Conservation (phyloP, 2,113 vertebrate genomes). For the Noturus placidus region DNA sequence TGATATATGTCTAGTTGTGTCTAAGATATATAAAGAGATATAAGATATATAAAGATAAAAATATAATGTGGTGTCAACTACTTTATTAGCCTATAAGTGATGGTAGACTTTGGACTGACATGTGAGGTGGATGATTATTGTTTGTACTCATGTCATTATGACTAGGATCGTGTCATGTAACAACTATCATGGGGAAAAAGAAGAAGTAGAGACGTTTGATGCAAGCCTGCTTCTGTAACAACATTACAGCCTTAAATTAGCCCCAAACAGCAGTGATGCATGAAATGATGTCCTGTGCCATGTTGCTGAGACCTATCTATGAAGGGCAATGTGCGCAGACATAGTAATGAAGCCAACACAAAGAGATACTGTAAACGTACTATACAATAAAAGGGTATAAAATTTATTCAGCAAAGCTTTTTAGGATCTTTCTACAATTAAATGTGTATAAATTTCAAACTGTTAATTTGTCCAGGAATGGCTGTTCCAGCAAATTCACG, state of each 20-base stretch:
- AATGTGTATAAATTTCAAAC: neutral
- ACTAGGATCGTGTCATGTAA: neutral
- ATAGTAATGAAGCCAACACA: conserved; percentile 57
- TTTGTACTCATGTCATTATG: conserved; percentile 7
- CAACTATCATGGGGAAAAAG: conserved; percentile 16
- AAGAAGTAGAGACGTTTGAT: conserved; percentile 57
- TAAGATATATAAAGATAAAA: neutral
- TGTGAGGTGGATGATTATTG: neutral
- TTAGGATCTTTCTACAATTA: neutral
- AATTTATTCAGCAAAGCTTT: neutral
- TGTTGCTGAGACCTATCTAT: conserved; percentile 73
- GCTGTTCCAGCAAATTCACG: no score
- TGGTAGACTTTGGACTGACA: conserved; percentile 6
- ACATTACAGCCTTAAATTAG: conserved; percentile 76
- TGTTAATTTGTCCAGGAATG: no score
- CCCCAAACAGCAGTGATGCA: conserved; percentile 80
- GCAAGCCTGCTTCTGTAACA: conserved; percentile 62
- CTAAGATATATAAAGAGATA: no score
- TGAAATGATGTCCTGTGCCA: conserved; percentile 83
- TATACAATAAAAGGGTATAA: neutral
- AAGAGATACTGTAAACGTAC: neutral
- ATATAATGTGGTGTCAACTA: neutral
- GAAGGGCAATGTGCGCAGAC: conserved; percentile 66
- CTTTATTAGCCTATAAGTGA: neutral
- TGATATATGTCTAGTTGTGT: neutral